These are phyloP conservation scores for Athripsodes cinereus DNA, from an alignment of 2,888 invertebrate species.

Conservation along the genomic window DNA sequence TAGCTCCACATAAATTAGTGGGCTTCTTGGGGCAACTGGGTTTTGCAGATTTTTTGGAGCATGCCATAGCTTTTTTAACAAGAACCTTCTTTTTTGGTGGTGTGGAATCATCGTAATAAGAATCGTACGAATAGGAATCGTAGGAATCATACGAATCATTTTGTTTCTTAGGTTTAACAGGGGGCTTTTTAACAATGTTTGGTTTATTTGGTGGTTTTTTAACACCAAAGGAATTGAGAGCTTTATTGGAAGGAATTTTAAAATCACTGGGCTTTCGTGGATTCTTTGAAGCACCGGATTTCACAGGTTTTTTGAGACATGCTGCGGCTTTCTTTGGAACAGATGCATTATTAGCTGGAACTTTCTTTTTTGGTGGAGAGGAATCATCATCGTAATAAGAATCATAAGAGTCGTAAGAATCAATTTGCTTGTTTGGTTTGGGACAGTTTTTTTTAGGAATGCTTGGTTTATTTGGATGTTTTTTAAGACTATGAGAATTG, in stretches of 20 bases:
- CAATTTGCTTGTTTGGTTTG: not conserved
- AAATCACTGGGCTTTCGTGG: not conserved
- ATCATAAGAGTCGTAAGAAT: not conserved
- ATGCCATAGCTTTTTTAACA: no score
- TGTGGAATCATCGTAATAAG: no score
- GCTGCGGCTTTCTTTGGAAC: not conserved
- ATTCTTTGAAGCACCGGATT: not conserved
- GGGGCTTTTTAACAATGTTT: not conserved
- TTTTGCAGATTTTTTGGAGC: not conserved
- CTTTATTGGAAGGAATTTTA: not conserved
- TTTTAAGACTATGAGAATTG: no score
- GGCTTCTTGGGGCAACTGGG: not conserved
- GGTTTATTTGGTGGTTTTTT: no score
- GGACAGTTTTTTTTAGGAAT: no score
- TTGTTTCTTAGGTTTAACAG: not conserved
- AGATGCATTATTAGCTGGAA: not conserved
- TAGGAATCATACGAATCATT: not conserved
- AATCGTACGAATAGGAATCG: not conserved
- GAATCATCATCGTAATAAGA: not conserved
- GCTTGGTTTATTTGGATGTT: no score
- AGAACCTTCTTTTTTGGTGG: no score
- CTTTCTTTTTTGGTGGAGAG: not conserved
- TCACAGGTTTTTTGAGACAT: not conserved
- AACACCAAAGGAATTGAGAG: no score
- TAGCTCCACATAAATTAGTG: not conserved